Percentiles rank a stretch among this genome's conserved stretches.
Conservation (phyloP, 1,140 invertebrate genomes). For the Ceratoteleas bidentatus region DNA sequence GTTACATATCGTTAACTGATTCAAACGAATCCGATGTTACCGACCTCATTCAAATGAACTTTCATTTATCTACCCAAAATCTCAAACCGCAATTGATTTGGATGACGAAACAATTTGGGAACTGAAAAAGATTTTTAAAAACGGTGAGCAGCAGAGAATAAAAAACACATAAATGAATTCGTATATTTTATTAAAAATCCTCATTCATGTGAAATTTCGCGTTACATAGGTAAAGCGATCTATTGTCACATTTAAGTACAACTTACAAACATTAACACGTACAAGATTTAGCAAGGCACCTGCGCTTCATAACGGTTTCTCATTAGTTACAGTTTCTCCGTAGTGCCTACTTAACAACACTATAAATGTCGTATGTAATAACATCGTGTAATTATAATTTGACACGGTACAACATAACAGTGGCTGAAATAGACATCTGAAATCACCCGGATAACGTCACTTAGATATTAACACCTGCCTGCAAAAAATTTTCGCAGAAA, state of each 20-base stretch:
- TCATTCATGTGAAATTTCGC: constrained; percentile 39
- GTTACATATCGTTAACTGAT: no score
- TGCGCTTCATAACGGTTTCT: constrained; percentile 24
- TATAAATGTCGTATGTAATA: constrained; percentile 31
- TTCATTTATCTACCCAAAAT: no score
- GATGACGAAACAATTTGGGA: no score
- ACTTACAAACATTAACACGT: constrained; percentile 56
- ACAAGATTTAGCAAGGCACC: constrained; percentile 50
- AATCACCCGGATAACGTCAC: constrained; percentile 6
- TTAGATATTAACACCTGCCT: constrained; percentile 14
- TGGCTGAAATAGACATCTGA: constrained; percentile 7
- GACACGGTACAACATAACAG: constrained; percentile 27
- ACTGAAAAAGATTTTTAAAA: no score
- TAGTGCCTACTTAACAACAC: constrained; percentile 50
- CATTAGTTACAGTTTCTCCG: neutral
- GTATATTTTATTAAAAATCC: constrained; percentile 42
- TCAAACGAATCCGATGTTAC: no score
- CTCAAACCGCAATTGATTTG: no score
- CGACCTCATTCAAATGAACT: no score
- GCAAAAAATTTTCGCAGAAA: no score
- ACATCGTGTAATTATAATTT: constrained; percentile 34
- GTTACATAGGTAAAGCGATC: constrained; percentile 38
- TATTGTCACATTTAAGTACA: constrained; percentile 50
- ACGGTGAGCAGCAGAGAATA: no score
- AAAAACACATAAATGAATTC: constrained; percentile 1